Base-by-base conservation (phyloP, 2,888 invertebrate genomes). In the Leptothorax acervorum region DNA sequence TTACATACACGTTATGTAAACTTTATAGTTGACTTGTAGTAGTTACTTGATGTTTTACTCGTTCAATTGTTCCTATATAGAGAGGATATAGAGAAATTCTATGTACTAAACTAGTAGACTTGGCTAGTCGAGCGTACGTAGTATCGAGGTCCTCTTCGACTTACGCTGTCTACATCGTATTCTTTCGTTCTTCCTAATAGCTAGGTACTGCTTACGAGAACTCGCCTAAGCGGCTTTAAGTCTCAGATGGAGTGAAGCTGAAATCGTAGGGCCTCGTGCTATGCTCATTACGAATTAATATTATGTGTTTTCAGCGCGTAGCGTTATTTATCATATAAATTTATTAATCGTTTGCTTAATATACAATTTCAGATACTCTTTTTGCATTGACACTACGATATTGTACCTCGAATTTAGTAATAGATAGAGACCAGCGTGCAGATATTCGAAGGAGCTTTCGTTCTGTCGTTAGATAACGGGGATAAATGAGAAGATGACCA, bases 41-140 rank as follows among this genome's bases (percentile, higher is more conserved):
- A 42, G 45, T 78, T 78, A 23, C 55, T 78, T 78, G 68, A 68
- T 66, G 53, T 68, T 78, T 66, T 78, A 68, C 18, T 73, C 60
- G 35, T 79, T 60, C 35, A 60, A 79, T 79, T 79, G 79, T 79
- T 79, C 73, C 79, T 79, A 78, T 71, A 60, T 68, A 48, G 66
- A 48, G 48, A 73, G 18, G 18, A 73, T 79, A 28, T 73, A 73
- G 8, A 73, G 9, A 55, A 73, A 9, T 73, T 73, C 48, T 76
- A 23, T 57, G 48, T 35, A 35, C 35, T 70, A 65, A 65, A 18
- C 42, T 66, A 35, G 15, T 68, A 45, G 31, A 63, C 23, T 57
- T 55, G 73, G 28, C 79, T 79, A 79, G 79, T 79, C 79, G 68
- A 68, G 68, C 51, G 51, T 76, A 66, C 12, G 35, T 68, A 71